Evolutionary conservation across 2,797 vertebrate genomes (phyloP).

Genomic region (Uromys caudimaculatus): DNA sequence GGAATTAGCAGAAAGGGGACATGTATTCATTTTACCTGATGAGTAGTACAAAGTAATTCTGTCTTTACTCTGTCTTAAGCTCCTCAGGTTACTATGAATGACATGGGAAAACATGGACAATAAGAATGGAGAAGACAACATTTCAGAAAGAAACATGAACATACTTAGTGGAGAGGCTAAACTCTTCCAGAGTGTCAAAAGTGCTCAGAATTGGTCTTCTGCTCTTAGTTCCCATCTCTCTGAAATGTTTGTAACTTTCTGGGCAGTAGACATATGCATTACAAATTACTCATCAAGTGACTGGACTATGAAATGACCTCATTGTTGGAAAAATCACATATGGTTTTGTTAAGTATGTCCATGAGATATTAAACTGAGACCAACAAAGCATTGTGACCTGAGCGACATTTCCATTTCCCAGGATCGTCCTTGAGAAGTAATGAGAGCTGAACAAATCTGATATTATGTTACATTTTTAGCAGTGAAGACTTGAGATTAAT

Average conservation of each 20-base stretch:
- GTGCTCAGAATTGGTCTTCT: not conserved
- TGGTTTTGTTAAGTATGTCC: not conserved
- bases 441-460: slow-evolving; percentile 19
- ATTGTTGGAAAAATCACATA: not conserved
- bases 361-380: not conserved
- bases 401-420: not conserved
- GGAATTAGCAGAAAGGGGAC: not conserved
- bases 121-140: not conserved
- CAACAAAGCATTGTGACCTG: not conserved
- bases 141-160: not conserved
- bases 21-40: not conserved
- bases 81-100: not conserved
- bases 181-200: not conserved
- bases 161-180: too few species aligned
- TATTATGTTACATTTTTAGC: not conserved
- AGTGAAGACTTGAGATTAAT: not conserved
- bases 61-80: not conserved
- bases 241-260: not conserved
- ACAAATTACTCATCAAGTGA: not conserved
- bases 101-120: not conserved
- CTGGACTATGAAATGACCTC: not conserved
- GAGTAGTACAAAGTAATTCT: not conserved
- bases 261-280: not conserved
- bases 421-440: not conserved
- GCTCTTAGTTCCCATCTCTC: not conserved